phyloP scores from a whole-genome alignment of 1,140 invertebrate genomes.

The Helicoverpa zea region DNA sequence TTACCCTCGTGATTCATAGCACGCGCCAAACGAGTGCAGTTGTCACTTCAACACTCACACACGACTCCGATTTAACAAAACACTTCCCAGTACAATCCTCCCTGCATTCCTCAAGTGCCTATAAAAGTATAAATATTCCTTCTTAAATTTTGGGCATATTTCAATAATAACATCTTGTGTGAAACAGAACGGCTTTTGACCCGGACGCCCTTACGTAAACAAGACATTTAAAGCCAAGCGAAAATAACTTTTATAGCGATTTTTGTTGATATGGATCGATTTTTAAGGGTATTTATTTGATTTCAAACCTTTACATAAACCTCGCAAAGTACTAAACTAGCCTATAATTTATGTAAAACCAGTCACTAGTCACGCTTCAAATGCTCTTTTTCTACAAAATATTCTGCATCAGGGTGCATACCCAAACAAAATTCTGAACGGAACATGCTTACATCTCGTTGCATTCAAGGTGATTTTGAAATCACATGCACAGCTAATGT shows the following conservation, averaged over 20 bases:
- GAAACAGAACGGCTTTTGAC: slow-evolving; percentile 34
- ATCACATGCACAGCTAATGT: slow-evolving; percentile 60
- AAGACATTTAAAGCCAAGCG: slow-evolving; percentile 35
- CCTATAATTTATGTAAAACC: too few relatives aligned
- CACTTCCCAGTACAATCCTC: slow-evolving; percentile 8
- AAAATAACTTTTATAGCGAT: slow-evolving; percentile 45
- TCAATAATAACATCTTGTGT: slow-evolving; percentile 32
- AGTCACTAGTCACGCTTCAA: too few relatives aligned
- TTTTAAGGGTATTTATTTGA: slow-evolving; percentile 4
- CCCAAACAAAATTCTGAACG: slow-evolving; percentile 22
- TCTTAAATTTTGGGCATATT: slow-evolving; percentile 30
- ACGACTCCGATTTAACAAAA: neutral
- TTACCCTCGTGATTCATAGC: too few relatives aligned
- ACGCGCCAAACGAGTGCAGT: too few relatives aligned
- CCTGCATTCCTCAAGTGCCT: neutral
- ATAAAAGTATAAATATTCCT: slow-evolving; percentile 29
- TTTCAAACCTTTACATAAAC: neutral
- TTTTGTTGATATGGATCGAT: slow-evolving; percentile 22
- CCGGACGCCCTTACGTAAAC: slow-evolving; percentile 37
- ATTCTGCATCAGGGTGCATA: neutral
- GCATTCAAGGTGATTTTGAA: slow-evolving; percentile 62
- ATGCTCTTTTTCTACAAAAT: too few relatives aligned
- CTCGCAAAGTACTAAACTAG: neutral
- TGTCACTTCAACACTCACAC: neutral
- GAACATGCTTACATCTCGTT: slow-evolving; percentile 4